Evolutionary conservation across 2,113 vertebrate species (phyloP), one percentile per base, ranked within the genome.

Genomic region (Melanostigma gelatinosum): DNA sequence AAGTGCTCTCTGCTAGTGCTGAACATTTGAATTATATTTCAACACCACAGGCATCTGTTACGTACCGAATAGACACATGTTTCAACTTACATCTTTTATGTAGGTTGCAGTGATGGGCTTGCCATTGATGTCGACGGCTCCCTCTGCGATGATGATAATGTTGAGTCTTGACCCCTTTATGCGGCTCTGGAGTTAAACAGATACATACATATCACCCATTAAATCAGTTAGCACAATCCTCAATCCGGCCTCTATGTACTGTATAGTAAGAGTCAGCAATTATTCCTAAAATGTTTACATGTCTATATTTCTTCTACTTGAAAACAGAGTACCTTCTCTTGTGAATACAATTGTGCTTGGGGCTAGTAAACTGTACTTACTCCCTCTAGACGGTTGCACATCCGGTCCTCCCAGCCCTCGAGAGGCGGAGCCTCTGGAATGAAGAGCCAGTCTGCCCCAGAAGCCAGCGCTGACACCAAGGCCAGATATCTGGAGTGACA

Each of bases 401-500:
- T 97, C 11, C 84, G 90, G 81, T 97, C 97, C 86, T 99, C 97
- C 98, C 98, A 99, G 80, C 96, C 96, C 0, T 98, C 96, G 70
- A 95, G 93, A 0, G 97, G 97, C 12, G 98, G 98, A 9, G 95
- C 92, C 80, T 99, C 98, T 0, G 98, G 98, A 72, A 99, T 99
- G 82, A 99, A 97, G 54, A 99, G 95, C 98, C 98, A 99, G 90
- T 99, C 98, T 0, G 98, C 98, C 0, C 98, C 98, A 0, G 97
- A 98, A 2, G 97, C 97, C 94, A 99, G 79, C 0, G 97, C 97
- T 0, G 97, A 97, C 85, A 99, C 98, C 92, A 99, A 90, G 0
- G 92, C 91, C 72, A 93, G 82, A 84, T 94, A 93, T 68, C 92
- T 93, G 5, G 8, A 77, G 27, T 1, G 62, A 32, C 1, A 68